Percentiles rank a stretch among this genome's conserved stretches.
phyloP scores from a whole-genome alignment of 2,888 invertebrate species.

The Microctonus brassicae region DNA sequence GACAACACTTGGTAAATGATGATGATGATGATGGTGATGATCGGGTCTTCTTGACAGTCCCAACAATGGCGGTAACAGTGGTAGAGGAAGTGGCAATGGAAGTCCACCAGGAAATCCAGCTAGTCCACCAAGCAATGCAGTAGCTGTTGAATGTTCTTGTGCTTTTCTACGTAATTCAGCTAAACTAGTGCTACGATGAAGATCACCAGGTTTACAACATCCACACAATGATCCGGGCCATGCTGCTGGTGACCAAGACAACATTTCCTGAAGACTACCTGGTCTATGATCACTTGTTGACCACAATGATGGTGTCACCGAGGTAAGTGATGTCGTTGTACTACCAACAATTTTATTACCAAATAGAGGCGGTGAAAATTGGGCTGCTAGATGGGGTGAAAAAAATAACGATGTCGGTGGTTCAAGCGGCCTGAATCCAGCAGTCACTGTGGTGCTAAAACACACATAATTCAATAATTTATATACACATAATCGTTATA shows the following conservation, averaged over 20 bases:
- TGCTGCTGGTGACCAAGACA: conserved; percentile 66
- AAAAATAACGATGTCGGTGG: conserved; percentile 83
- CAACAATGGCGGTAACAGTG: conserved; percentile 71
- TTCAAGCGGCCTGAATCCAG: conserved; percentile 69
- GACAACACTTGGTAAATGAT: conserved; percentile 64
- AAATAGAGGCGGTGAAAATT: conserved; percentile 86
- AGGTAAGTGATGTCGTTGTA: conserved; percentile 64
- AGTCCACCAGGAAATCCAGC: conserved; percentile 64
- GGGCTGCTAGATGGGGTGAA: conserved; percentile 85
- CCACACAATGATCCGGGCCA: conserved; percentile 64
- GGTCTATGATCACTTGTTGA: conserved; percentile 70
- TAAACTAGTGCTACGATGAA: conserved; percentile 78
- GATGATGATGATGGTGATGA: conserved; percentile 69
- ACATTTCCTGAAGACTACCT: conserved; percentile 64
- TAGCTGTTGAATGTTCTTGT: conserved; percentile 93
- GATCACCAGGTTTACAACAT: conserved; percentile 66
- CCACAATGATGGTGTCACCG: conserved; percentile 66
- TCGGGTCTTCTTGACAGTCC: conserved; percentile 69
- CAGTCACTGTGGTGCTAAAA: conserved; percentile 74
- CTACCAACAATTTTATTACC: conserved; percentile 69
- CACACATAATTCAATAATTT: background rate
- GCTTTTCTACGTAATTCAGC: conserved; percentile 93
- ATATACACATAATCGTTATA: background rate
- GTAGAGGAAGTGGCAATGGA: conserved; percentile 69
- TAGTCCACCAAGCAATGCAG: conserved; percentile 62